A percentile compares a stretch with the other conserved stretches of the same genome.
Evolutionary conservation across 2,888 invertebrate genomes (phyloP).

Genomic region (Rotaria macrura): DNA sequence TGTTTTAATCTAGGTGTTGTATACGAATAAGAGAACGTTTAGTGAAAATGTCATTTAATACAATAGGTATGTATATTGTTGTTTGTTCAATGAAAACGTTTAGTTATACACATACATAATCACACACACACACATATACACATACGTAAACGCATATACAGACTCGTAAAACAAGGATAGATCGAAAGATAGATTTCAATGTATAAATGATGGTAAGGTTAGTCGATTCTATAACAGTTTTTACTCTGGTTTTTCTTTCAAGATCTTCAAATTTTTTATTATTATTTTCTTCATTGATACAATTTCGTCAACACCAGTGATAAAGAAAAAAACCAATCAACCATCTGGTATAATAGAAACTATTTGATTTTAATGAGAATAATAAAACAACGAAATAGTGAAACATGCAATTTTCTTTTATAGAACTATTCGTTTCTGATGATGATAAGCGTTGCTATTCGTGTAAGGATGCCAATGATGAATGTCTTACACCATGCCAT

Average conservation of each 20-base stretch:
- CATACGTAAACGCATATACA: background rate
- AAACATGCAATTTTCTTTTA: background rate
- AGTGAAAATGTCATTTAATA: background rate
- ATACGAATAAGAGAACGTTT: background rate
- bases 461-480: background rate
- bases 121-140: background rate
- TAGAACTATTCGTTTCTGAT: background rate
- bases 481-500: background rate
- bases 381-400: too few relatives aligned
- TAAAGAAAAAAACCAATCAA: background rate
- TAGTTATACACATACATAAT: background rate
- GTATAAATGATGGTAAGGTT: background rate
- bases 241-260: background rate
- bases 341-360: background rate
- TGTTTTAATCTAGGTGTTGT: background rate
- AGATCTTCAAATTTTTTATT: background rate
- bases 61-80: background rate
- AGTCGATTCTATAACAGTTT: background rate
- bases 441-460: slow-evolving; percentile 6
- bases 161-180: background rate
- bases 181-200: background rate
- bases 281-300: background rate
- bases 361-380: too few relatives aligned
- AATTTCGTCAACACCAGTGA: background rate
- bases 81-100: background rate